Percentiles rank a stretch among this genome's conserved stretches.
These are phyloP conservation scores for Graptemys geographica DNA, from an alignment of 2,797 vertebrate genomes.

Conservation along the genomic window DNA sequence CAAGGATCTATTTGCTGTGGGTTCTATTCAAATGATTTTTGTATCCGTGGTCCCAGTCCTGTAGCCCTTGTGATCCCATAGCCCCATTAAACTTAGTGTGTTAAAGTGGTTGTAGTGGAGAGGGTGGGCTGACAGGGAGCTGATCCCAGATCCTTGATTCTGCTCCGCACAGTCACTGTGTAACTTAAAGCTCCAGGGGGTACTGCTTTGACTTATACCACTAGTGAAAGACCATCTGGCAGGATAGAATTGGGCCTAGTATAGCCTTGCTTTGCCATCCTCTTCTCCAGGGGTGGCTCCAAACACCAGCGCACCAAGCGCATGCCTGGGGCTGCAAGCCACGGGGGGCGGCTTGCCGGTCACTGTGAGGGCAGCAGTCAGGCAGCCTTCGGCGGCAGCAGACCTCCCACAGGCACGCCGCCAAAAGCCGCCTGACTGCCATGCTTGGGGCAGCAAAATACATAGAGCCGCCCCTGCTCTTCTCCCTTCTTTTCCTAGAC, in stretches of 20 bases:
- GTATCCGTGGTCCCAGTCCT: background rate
- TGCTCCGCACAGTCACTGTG: background rate
- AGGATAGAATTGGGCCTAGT: background rate
- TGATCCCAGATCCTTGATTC: background rate
- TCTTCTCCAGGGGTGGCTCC: no score
- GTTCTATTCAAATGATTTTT: background rate
- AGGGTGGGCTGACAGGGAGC: no score
- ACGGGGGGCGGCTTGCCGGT: no score
- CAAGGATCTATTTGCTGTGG: no score
- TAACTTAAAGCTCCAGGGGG: background rate
- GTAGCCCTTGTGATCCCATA: background rate
- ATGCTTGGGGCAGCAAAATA: no score
- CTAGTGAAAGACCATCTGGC: background rate
- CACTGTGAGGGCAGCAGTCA: no score
- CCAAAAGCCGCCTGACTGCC: no score
- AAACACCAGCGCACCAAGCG: no score
- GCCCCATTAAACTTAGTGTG: background rate
- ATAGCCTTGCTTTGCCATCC: background rate
- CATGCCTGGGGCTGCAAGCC: no score
- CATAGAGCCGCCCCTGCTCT: background rate
- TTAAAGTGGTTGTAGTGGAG: background rate
- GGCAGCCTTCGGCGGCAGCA: no score
- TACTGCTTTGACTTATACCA: background rate
- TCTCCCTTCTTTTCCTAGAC: background rate
- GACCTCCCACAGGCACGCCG: no score